These are phyloP conservation scores for Danio kyathit DNA, from an alignment of 2,797 vertebrate genomes.

Conservation along the genomic window DNA sequence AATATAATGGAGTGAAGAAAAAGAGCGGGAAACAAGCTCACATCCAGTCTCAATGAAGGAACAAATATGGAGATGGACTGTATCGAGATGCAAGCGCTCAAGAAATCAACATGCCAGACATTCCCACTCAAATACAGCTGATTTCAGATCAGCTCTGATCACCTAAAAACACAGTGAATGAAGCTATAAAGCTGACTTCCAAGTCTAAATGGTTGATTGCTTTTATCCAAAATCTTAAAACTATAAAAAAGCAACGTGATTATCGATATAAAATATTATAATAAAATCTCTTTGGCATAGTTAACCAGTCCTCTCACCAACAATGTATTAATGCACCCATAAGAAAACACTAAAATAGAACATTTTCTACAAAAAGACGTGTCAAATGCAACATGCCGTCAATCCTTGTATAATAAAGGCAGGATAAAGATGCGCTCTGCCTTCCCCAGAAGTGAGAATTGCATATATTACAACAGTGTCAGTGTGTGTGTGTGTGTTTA, in stretches of 20 bases:
- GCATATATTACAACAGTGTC: slow-evolving; percentile 78
- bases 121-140: neutral
- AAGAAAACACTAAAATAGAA: slow-evolving; percentile 72
- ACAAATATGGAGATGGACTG: neutral
- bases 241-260: slow-evolving; percentile 72
- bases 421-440: slow-evolving; percentile 76
- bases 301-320: slow-evolving; percentile 56
- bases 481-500: slow-evolving; percentile 60
- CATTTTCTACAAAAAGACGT: slow-evolving; percentile 72
- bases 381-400: slow-evolving; percentile 66
- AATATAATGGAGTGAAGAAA: neutral
- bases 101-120: neutral
- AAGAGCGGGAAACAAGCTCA: neutral
- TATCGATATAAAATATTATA: slow-evolving; percentile 72
- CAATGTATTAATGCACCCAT: slow-evolving; percentile 73
- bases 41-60: neutral
- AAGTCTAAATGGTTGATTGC: slow-evolving; percentile 34
- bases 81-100: neutral
- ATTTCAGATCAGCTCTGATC: neutral
- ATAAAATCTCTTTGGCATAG: slow-evolving; percentile 86
- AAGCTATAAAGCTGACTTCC: no score
- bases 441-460: slow-evolving; percentile 75
- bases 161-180: slow-evolving; percentile 33
- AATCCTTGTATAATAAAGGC: slow-evolving; percentile 75
- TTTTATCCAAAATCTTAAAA: slow-evolving; percentile 58